phyloP scores from a whole-genome alignment of 2,888 invertebrate genomes.

The Endotricha flammealis region DNA sequence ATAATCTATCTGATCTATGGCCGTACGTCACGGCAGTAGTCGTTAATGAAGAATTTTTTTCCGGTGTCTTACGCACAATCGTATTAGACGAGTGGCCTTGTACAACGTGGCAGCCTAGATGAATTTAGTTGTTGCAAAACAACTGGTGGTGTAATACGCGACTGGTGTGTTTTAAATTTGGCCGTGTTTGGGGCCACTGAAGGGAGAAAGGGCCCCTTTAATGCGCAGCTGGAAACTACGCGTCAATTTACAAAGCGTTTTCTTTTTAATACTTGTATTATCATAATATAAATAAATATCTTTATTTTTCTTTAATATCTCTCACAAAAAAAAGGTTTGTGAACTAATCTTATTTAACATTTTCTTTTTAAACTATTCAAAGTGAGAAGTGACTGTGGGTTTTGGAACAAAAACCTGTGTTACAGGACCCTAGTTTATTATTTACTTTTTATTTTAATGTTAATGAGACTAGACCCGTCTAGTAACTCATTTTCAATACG shows the following conservation, averaged over 20 bases:
- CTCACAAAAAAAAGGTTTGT: too few relatives aligned
- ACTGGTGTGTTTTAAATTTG: slow-evolving; percentile 21
- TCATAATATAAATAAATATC: too few relatives aligned
- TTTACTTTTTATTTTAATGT: too few relatives aligned
- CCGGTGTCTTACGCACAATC: slow-evolving; percentile 53
- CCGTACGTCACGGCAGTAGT: slow-evolving; percentile 45
- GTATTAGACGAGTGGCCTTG: slow-evolving; percentile 54
- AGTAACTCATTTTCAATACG: too few relatives aligned
- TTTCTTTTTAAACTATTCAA: too few relatives aligned
- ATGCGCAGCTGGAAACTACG: not conserved
- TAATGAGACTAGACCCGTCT: too few relatives aligned
- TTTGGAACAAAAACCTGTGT: too few relatives aligned
- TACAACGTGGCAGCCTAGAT: slow-evolving; percentile 34
- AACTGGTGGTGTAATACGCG: slow-evolving; percentile 24
- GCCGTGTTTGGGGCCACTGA: slow-evolving; percentile 11
- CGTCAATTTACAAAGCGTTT: not conserved
- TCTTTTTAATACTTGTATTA: too few relatives aligned
- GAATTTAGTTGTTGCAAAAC: slow-evolving; percentile 43
- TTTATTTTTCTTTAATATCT: too few relatives aligned
- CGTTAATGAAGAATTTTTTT: slow-evolving; percentile 63
- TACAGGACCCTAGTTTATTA: too few relatives aligned
- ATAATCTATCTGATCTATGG: slow-evolving; percentile 32
- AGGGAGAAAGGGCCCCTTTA: slow-evolving; percentile 10
- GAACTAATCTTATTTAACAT: too few relatives aligned
- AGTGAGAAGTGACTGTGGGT: too few relatives aligned